phyloP scores from a whole-genome alignment of 2,888 invertebrate genomes.

The Andrena marginata region DNA sequence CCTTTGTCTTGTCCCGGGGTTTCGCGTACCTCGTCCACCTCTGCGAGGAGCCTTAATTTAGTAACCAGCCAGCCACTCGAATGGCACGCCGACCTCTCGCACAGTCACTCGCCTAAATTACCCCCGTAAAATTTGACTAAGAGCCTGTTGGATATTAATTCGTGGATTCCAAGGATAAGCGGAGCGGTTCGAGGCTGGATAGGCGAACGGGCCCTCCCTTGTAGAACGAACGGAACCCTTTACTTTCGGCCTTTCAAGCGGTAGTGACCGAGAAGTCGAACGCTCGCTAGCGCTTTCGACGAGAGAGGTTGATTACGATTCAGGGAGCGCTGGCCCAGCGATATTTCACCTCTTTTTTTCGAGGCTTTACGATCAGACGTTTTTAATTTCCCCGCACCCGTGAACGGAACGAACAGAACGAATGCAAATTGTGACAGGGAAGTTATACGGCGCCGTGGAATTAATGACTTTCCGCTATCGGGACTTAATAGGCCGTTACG shows the following conservation, averaged over 20 bases:
- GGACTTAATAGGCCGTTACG: conserved; percentile 70
- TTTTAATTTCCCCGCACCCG: conserved; percentile 82
- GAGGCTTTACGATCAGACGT: conserved; percentile 83
- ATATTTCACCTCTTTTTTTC: conserved; percentile 80
- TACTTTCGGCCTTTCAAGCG: neutral
- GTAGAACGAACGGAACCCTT: neutral
- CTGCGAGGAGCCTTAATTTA: conserved; percentile 44
- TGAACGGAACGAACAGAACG: conserved; percentile 62
- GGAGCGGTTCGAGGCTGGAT: neutral
- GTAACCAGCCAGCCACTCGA: conserved; percentile 36
- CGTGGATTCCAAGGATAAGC: conserved; percentile 6
- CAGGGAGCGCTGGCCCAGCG: conserved; percentile 75
- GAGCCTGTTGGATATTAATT: conserved; percentile 36
- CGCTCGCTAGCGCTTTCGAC: conserved; percentile 2
- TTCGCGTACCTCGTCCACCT: conserved; percentile 28
- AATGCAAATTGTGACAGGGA: conserved; percentile 83
- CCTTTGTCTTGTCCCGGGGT: conserved; percentile 58
- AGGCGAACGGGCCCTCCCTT: neutral
- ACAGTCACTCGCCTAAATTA: conserved; percentile 42
- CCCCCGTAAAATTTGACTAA: conserved; percentile 39
- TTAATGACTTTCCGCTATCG: conserved; percentile 77
- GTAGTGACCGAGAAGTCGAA: conserved; percentile 32
- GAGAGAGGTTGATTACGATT: conserved; percentile 80
- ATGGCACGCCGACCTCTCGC: conserved; percentile 27
- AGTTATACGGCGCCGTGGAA: conserved; percentile 79